These are phyloP conservation scores for Hesperophylax magnus DNA, from an alignment of 1,140 invertebrate genomes.

Conservation along the genomic window DNA sequence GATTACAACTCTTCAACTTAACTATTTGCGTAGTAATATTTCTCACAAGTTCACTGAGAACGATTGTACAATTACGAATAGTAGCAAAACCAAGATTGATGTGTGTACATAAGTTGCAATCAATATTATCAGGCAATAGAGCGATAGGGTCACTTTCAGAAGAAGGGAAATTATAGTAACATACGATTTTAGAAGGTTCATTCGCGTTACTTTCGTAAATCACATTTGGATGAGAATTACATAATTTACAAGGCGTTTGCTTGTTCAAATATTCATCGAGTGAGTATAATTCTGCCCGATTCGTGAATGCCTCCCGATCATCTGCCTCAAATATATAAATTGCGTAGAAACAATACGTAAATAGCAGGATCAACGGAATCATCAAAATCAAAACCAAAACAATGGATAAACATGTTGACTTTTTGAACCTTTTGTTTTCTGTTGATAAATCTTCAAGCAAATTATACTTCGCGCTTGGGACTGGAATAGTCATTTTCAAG, in stretches of 20 bases:
- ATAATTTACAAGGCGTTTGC: constrained; percentile 26
- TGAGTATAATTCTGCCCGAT: constrained; percentile 40
- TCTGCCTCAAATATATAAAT: background rate
- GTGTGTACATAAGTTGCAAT: constrained; percentile 84
- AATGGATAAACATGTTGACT: constrained; percentile 16
- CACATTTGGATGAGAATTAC: background rate
- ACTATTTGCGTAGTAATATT: constrained; percentile 71
- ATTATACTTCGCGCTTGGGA: constrained; percentile 39
- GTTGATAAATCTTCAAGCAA: constrained; percentile 24
- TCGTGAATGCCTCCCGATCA: background rate
- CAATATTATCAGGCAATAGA: constrained; percentile 72
- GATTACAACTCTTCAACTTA: constrained; percentile 76
- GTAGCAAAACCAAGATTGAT: constrained; percentile 83
- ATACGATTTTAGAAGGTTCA: constrained; percentile 66
- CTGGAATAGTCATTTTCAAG: constrained; percentile 40
- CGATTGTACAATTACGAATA: constrained; percentile 76
- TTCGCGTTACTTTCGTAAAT: background rate
- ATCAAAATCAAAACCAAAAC: constrained; percentile 39
- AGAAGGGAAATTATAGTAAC: constrained; percentile 77
- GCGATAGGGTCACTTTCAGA: constrained; percentile 58
- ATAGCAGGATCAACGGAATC: constrained; percentile 32
- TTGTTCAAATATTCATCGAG: constrained; percentile 41
- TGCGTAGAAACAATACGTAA: constrained; percentile 22
- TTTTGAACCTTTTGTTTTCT: background rate
- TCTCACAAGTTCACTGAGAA: constrained; percentile 64